Percentiles rank a stretch among this genome's conserved stretches.
phyloP scores from a whole-genome alignment of 2,797 vertebrate species.

The Phataginus tetradactyla region DNA sequence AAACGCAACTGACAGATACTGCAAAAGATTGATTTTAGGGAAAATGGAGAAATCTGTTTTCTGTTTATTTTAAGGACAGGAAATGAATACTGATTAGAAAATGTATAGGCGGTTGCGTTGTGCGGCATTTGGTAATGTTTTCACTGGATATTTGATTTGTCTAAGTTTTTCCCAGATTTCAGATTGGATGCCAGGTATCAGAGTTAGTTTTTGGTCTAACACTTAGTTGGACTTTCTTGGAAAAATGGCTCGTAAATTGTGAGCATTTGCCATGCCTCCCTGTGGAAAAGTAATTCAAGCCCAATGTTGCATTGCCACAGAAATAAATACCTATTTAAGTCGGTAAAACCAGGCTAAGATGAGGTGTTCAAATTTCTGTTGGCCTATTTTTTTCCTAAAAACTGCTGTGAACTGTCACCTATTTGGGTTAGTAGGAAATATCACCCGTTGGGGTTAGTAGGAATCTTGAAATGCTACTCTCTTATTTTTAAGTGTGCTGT shows the following conservation, averaged over 20 bases:
- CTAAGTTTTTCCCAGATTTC: constrained; percentile 74
- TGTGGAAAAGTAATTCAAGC: constrained; percentile 31
- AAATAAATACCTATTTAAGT: neutral
- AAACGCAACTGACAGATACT: constrained; percentile 86
- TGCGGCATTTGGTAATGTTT: constrained; percentile 83
- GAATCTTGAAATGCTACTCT: neutral
- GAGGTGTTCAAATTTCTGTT: constrained; percentile 21
- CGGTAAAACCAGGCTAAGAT: constrained; percentile 13
- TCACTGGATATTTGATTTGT: constrained; percentile 75
- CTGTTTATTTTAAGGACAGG: constrained; percentile 88
- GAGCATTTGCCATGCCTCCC: constrained; percentile 15
- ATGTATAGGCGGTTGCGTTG: constrained; percentile 76
- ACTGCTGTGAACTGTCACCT: neutral
- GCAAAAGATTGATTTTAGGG: constrained; percentile 87
- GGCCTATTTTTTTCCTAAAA: constrained; percentile 49
- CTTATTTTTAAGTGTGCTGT: constrained; percentile 9
- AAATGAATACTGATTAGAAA: constrained; percentile 87
- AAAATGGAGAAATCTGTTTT: constrained; percentile 88
- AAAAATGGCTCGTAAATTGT: constrained; percentile 30
- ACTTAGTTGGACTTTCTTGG: constrained; percentile 58
- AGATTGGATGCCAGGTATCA: constrained; percentile 63
- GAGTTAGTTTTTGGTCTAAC: constrained; percentile 61
- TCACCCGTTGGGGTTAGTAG: constrained; percentile 53
- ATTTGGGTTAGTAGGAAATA: constrained; percentile 60
- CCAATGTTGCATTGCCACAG: neutral